Conservation (phyloP, 2,888 invertebrate genomes). For the Tupiocoris notatus region DNA sequence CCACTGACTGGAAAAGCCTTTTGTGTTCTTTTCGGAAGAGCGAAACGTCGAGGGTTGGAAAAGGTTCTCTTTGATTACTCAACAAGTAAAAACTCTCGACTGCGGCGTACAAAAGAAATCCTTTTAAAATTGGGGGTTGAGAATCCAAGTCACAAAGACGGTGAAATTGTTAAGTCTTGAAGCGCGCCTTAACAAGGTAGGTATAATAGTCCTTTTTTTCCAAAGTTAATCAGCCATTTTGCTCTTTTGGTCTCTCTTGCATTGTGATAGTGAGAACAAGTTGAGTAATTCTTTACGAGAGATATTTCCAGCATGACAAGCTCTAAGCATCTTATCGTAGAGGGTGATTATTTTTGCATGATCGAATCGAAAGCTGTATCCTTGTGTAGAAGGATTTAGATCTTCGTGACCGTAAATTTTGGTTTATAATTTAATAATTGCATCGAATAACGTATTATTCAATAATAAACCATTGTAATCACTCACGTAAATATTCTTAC, state of each 20-base stretch:
- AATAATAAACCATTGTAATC: too few relatives aligned
- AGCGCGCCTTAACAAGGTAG: conserved; percentile 8
- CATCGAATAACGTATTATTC: too few relatives aligned
- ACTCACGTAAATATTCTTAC: too few relatives aligned
- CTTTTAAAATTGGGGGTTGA: conserved; percentile 8
- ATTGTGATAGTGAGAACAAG: background rate
- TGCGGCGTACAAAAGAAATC: conserved; percentile 13
- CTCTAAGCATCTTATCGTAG: too few relatives aligned
- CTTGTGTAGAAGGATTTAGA: too few relatives aligned
- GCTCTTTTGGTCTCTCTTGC: background rate
- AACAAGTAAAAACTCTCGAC: conserved; percentile 24
- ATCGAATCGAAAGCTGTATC: too few relatives aligned
- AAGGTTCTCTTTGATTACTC: conserved; percentile 14
- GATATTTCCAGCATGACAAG: background rate
- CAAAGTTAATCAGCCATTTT: conserved; percentile 3
- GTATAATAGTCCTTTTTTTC: background rate
- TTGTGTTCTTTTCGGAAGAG: background rate
- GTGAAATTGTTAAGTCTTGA: conserved; percentile 11
- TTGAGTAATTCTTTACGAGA: background rate
- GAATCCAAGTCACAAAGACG: conserved; percentile 1
- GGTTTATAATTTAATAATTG: too few relatives aligned
- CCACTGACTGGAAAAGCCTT: background rate
- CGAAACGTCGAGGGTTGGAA: background rate
- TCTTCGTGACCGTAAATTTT: too few relatives aligned
- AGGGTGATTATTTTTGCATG: too few relatives aligned